Conservation (phyloP, 2,888 invertebrate species). For the Cylindroiulus punctatus region DNA sequence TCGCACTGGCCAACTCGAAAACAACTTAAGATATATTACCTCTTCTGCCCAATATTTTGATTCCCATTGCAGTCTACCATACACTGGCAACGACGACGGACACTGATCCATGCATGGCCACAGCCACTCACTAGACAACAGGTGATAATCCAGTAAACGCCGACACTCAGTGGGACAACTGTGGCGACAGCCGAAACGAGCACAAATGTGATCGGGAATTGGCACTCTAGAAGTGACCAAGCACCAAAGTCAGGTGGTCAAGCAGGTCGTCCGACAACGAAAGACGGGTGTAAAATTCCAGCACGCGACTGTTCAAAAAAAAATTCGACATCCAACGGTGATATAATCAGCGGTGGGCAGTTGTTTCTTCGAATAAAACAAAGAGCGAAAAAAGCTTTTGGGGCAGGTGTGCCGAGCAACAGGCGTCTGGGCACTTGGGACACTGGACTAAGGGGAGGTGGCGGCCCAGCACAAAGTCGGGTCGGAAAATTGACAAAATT, state of each 20-base stretch:
- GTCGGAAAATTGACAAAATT: not conserved
- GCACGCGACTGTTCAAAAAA: not conserved
- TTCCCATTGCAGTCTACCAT: conserved; percentile 54
- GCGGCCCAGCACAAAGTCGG: not conserved
- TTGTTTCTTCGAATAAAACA: conserved; percentile 39
- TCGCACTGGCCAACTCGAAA: too few relatives aligned
- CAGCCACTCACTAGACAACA: not conserved
- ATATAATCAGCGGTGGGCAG: not conserved
- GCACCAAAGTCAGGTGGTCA: not conserved
- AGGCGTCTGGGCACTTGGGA: conserved; percentile 7
- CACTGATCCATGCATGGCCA: conserved; percentile 33
- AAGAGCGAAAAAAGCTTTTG: conserved; percentile 2
- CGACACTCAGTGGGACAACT: not conserved
- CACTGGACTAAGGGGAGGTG: not conserved
- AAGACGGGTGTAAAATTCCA: not conserved
- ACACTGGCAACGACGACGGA: not conserved
- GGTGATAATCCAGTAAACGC: not conserved
- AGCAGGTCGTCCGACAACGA: not conserved
- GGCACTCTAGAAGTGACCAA: too few relatives aligned
- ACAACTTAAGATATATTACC: conserved; percentile 44
- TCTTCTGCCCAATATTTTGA: conserved; percentile 54
- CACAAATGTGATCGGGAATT: not conserved
- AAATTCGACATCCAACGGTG: not conserved
- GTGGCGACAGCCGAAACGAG: not conserved
- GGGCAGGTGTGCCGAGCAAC: conserved; percentile 5